A percentile compares a stretch with the other conserved stretches of the same genome.
These are phyloP conservation scores for Mus minutoides DNA, from an alignment of 2,797 vertebrate genomes.

Conservation along the genomic window DNA sequence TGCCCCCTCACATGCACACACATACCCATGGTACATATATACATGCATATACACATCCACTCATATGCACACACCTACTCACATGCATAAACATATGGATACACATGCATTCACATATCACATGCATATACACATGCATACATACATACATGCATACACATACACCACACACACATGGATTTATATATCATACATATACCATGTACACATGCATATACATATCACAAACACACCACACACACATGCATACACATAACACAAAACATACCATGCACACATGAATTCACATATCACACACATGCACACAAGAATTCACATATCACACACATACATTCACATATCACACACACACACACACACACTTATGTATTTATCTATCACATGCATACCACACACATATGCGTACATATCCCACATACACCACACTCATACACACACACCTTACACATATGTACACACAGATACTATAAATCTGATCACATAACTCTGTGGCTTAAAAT, in stretches of 20 bases:
- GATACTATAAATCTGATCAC: not conserved
- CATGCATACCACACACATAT: not conserved
- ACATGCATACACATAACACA: not conserved
- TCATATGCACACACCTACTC: not conserved
- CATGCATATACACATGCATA: not conserved
- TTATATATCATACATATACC: not conserved
- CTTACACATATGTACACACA: not conserved
- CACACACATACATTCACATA: not conserved
- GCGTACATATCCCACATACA: not conserved
- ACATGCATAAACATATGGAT: not conserved
- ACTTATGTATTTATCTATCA: not conserved
- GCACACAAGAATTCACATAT: not conserved
- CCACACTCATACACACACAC: too few relatives aligned
- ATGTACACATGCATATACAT: not conserved
- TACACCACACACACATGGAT: not conserved
- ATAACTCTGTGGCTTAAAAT: not conserved
- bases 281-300: not conserved
- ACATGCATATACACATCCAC: not conserved
- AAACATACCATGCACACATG: not conserved
- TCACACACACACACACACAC: not conserved
- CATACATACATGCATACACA: not conserved
- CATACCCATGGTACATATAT: not conserved
- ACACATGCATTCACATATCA: not conserved
- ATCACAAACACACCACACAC: not conserved
- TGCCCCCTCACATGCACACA: too few relatives aligned